Evolutionary conservation across 2,797 vertebrate genomes (phyloP), one percentile per base, ranked within the genome.

Genomic region (Gymnoscopelus microlampas): DNA sequence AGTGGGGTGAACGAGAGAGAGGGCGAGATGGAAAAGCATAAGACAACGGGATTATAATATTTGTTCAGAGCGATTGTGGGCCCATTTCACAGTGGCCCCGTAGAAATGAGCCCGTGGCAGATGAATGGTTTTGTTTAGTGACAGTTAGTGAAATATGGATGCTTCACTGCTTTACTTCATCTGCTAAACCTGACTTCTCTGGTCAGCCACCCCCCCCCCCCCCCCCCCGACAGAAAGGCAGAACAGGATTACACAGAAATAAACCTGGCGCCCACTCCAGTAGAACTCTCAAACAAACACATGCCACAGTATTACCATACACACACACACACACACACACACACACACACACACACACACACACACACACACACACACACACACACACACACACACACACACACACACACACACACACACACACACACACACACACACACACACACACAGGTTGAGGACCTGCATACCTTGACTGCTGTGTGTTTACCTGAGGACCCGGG

Each of bases 11-110:
- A 90, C 84, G 79, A 83, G 83, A 74, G 81, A 84, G 82, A 84
- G 82, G 39, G 26, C 5, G 19, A 12, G 7, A 9, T 29, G 13
- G 23, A 89, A 89, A 89, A 86, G 90, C 89, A 89, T 90, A 92
- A 91, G 90, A 91, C 88, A 90, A 91, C 92, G 85, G 91, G 90
- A 94, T 93, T 93, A 93, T 92, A 93, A 93, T 93, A 94, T 94
- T 91, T 91, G 87, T 75, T 85, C 85, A 84, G 84, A 89, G 84
- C 70, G 85, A 92, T 89, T 87, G 87, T 84, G 85, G 47, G 57
- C 79, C 85, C 82, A 84, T 89, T 92, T 90, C 86, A 90, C 85
- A 88, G 85, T 72, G 70, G 39, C 39, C 39, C 39, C 79, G 78
- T 90, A 84, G 84, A 82, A 83, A 61, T 73, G 67, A 79, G 85